Evolutionary conservation across 2,797 vertebrate species (phyloP), one percentile per base, ranked within the genome.

Genomic region (Prunella strophiata): DNA sequence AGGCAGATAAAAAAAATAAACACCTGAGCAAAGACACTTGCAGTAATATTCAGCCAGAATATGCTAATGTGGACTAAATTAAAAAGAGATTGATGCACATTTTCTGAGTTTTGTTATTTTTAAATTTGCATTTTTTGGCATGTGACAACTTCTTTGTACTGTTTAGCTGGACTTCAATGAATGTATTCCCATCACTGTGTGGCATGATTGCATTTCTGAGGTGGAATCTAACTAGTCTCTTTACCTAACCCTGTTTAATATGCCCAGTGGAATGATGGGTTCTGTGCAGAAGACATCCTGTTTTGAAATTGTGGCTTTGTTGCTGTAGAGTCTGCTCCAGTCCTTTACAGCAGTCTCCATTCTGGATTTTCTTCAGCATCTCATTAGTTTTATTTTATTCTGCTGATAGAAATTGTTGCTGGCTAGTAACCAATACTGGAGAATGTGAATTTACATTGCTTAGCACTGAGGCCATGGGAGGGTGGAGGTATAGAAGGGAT

Each of bases 1-100:
- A 93, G 94, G 65, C 68, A 77, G 68, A 83, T 85, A 40, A 95
- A 95, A 82, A 87, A 87, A 95, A 89, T 78, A 95, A 96, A 93
- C 85, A 75, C 16, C 11, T n/a, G 75, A 81, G 40, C 8, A 42
- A 68, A 92, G 65, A 72, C 83, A 83, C 40, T 54, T 61, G 50
- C 59, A 88, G 67, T 83, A 78, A 71, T 91, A 78, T 89, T 89
- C 82, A 91, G 22, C 73, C 77, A 82, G 57, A 91, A 84, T 94
- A 91, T 82, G n/a, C 57, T 94, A 91, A 87, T 61, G 16, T 26
- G 23, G 50, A 32, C 57, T 80, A 87, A 93, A 91, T 92, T 72
- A 88, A 85, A 93, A 93, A 76, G 70, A 74, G 71, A 80, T 89
- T 43, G 57, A 84, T 86, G 80, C 18, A 32, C 18, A 63, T 85